Evolutionary conservation across 1,140 invertebrate genomes (phyloP).

Genomic region (Ostrea edulis): DNA sequence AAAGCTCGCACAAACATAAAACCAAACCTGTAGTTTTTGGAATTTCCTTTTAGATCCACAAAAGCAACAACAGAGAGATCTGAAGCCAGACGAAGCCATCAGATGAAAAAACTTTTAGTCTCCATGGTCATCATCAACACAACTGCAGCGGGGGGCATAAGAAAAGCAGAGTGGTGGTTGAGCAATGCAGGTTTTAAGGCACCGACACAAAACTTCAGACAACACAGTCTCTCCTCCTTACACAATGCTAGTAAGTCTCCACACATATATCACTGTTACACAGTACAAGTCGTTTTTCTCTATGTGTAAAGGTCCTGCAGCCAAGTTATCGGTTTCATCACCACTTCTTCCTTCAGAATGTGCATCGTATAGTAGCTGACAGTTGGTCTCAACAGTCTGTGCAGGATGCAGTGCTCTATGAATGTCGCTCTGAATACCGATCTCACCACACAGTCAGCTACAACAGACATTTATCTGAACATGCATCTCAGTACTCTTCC

Average conservation of each 20-base stretch:
- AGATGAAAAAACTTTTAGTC: neutral
- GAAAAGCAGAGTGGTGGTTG: neutral
- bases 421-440: neutral
- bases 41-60: constrained; percentile 27
- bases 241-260: neutral
- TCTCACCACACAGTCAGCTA: neutral
- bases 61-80: constrained; percentile 1
- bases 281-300: neutral
- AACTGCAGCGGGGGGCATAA: neutral
- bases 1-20: neutral
- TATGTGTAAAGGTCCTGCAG: neutral
- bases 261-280: neutral
- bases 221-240: neutral
- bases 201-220: neutral
- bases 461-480: neutral
- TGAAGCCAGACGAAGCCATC: constrained; percentile 19
- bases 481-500: neutral
- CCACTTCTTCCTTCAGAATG: constrained; percentile 5
- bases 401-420: neutral
- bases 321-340: neutral
- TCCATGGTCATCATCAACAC: neutral
- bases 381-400: neutral
- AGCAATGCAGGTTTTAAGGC: neutral
- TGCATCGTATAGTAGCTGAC: neutral
- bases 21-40: constrained; percentile 12